These are phyloP conservation scores for Falco biarmicus DNA, from an alignment of 2,797 vertebrate species.

Conservation along the genomic window DNA sequence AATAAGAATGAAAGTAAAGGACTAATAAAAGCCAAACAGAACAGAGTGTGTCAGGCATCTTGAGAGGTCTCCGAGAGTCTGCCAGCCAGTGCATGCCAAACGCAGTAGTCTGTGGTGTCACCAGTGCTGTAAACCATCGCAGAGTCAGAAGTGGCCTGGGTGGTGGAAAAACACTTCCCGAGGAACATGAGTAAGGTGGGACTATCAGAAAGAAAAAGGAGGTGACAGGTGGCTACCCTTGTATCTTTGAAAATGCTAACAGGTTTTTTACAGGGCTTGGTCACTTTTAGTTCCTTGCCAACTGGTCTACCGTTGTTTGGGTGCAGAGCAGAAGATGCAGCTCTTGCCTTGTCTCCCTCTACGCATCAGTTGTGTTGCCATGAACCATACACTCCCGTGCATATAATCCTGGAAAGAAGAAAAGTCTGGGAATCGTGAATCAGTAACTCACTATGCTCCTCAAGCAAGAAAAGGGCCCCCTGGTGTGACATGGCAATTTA, in stretches of 20 bases:
- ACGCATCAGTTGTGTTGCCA: neutral
- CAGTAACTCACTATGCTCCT: neutral
- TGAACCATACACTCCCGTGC: neutral
- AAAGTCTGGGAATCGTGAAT: neutral
- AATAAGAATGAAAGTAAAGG: neutral
- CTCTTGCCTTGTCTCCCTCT: neutral
- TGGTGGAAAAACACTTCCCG: neutral
- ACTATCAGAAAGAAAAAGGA: neutral
- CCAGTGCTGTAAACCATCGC: neutral
- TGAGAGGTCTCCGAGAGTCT: neutral
- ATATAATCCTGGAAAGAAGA: neutral
- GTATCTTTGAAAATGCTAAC: neutral
- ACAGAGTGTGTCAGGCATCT: neutral
- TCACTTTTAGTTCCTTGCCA: neutral
- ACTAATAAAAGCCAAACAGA: neutral
- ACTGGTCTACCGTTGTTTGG: neutral
- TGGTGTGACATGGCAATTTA: neutral
- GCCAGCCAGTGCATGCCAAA: neutral
- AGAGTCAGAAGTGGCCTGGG: neutral
- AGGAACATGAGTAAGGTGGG: neutral
- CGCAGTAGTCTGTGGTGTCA: neutral
- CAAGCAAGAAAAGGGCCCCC: neutral
- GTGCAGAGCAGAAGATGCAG: neutral
- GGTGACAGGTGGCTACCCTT: accelerated
- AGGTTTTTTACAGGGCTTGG: neutral